A percentile compares a stretch with the other conserved stretches of the same genome.
Conservation (phyloP, 1,140 invertebrate species). For the Drosophila nebulosa region DNA sequence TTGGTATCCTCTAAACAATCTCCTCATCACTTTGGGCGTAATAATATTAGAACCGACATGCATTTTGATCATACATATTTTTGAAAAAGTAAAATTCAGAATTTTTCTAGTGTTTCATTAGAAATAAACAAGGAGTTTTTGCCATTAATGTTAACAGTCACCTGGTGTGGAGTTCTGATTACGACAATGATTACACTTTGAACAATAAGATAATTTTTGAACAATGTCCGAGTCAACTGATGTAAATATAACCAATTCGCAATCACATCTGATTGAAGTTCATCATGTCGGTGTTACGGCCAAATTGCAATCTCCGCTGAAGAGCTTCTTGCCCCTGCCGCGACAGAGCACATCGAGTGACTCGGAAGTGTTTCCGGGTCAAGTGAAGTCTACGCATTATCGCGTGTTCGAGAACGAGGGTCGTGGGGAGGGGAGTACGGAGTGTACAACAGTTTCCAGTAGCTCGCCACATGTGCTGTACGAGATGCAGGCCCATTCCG, state of each 20-base stretch:
- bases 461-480: slow-evolving; percentile 47
- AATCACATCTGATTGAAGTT: slow-evolving; percentile 65
- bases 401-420: slow-evolving; percentile 53
- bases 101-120: background rate
- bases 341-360: slow-evolving; percentile 55
- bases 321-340: slow-evolving; percentile 49
- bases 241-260: slow-evolving; percentile 43
- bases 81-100: too few species aligned
- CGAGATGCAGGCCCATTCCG: slow-evolving; percentile 56
- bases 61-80: too few species aligned
- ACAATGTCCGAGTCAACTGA: slow-evolving; percentile 65
- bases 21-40: too few species aligned
- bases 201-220: background rate
- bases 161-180: background rate
- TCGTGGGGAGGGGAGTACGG: slow-evolving; percentile 26
- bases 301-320: slow-evolving; percentile 63
- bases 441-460: slow-evolving; percentile 25
- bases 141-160: background rate
- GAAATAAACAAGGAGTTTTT: background rate
- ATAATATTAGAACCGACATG: too few species aligned
- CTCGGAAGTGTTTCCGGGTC: slow-evolving; percentile 41
- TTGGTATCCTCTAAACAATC: too few species aligned
- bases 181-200: background rate
- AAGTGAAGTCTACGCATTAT: slow-evolving; percentile 34
- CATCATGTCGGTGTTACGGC: slow-evolving; percentile 76